Percentiles rank a stretch among this genome's conserved stretches.
Evolutionary conservation across 1,140 invertebrate genomes (phyloP).

Genomic region (Xylocopa sonorina): DNA sequence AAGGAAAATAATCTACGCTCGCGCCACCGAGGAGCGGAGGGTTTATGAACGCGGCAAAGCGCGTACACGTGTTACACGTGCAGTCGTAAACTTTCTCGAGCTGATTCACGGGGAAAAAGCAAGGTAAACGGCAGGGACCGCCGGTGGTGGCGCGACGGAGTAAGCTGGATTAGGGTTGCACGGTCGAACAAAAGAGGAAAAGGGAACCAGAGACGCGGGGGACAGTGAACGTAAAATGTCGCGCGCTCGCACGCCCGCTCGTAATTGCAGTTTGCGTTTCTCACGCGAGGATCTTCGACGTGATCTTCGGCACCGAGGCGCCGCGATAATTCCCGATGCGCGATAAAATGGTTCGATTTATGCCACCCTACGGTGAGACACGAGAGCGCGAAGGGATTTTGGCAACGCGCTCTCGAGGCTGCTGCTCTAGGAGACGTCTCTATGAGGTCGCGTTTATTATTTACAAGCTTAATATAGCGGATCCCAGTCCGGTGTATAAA

Average conservation of each 20-base stretch:
- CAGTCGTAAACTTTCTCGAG: conserved; percentile 29
- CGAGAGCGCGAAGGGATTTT: conserved; percentile 36
- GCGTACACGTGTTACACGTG: conserved; percentile 18
- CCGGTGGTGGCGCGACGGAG: background rate
- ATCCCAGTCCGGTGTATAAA: background rate
- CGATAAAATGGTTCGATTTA: conserved; percentile 65
- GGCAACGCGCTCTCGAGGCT: conserved; percentile 9
- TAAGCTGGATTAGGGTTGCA: background rate
- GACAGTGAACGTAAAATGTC: conserved; percentile 59
- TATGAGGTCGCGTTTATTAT: background rate
- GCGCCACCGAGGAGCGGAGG: conserved; percentile 1
- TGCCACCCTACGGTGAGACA: conserved; percentile 44
- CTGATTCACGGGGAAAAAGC: background rate
- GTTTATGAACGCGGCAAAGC: conserved; percentile 20
- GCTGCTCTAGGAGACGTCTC: background rate
- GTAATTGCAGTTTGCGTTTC: conserved; percentile 69
- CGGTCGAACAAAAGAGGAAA: background rate
- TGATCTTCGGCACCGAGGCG: conserved; percentile 52
- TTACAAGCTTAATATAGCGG: conserved; percentile 23
- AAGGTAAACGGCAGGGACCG: background rate
- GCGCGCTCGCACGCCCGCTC: conserved; percentile 59
- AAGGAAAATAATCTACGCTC: conserved; percentile 8
- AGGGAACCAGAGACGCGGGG: conserved; percentile 11
- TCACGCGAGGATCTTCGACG: conserved; percentile 65
- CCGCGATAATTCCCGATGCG: conserved; percentile 57